A percentile compares a stretch with the other conserved stretches of the same genome.
These are phyloP conservation scores for Phocides pigmalion DNA, from an alignment of 1,140 invertebrate species.

Conservation along the genomic window DNA sequence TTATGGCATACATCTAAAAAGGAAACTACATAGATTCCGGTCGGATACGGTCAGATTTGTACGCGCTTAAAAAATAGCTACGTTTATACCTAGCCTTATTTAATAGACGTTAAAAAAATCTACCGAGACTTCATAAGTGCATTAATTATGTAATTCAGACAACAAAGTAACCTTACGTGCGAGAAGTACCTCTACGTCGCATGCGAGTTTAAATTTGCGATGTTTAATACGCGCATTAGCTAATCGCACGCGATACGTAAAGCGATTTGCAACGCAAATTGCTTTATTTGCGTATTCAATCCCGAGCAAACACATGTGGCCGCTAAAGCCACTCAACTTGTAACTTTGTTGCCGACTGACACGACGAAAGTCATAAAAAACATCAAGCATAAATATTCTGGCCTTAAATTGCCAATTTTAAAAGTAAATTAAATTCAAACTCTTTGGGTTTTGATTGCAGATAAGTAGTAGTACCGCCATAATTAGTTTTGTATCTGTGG, in stretches of 20 bases:
- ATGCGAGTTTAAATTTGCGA: conserved; percentile 1
- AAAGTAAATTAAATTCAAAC: too few species aligned
- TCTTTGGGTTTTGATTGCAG: too few species aligned
- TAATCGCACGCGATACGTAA: conserved; percentile 32
- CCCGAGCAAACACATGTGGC: conserved; percentile 14
- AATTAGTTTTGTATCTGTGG: too few species aligned
- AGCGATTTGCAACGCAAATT: conserved; percentile 29
- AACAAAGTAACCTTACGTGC: conserved; percentile 15
- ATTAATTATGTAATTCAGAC: conserved; percentile 17
- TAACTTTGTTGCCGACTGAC: neutral
- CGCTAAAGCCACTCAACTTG: neutral
- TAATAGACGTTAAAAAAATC: neutral
- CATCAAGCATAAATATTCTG: neutral
- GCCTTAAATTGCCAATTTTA: too few species aligned
- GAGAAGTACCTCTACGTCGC: neutral
- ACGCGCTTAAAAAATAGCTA: neutral
- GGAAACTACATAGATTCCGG: too few species aligned
- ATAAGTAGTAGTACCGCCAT: too few species aligned
- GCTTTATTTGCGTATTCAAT: conserved; percentile 30
- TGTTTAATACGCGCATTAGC: conserved; percentile 30
- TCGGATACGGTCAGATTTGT: neutral
- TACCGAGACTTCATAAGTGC: conserved; percentile 5
- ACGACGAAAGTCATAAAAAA: neutral
- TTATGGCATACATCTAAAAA: neutral
- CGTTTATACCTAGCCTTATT: neutral